These are phyloP conservation scores for Drosophila cyrtoloma DNA, from an alignment of 2,888 invertebrate species.

Conservation along the genomic window DNA sequence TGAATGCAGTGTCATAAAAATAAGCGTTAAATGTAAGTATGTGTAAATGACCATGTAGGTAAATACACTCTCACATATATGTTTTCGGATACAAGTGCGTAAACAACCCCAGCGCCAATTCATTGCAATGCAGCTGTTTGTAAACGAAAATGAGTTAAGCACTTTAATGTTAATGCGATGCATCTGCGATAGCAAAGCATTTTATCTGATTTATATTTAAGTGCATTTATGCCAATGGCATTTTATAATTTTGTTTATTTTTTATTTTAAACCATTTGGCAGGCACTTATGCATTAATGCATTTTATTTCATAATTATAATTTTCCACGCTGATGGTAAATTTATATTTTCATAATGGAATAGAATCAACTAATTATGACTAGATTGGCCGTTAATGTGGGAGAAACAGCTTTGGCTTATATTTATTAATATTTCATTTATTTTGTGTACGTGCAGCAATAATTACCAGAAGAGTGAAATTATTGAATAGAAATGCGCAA, in stretches of 20 bases:
- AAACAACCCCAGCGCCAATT: constrained; percentile 13
- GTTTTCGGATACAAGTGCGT: constrained; percentile 15
- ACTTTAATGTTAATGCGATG: constrained; percentile 73
- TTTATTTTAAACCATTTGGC: constrained; percentile 70
- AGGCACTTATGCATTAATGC: constrained; percentile 52
- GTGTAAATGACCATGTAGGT: constrained; percentile 44
- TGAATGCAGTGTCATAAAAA: constrained; percentile 41
- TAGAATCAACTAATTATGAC: constrained; percentile 69
- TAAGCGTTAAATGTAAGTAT: constrained; percentile 54
- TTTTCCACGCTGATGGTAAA: constrained; percentile 47
- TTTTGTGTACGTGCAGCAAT: constrained; percentile 25
- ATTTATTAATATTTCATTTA: constrained; percentile 9
- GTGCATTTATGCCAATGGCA: constrained; percentile 49
- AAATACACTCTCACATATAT: constrained; percentile 19
- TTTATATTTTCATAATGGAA: constrained; percentile 70
- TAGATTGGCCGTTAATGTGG: constrained; percentile 62
- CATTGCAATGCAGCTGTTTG: constrained; percentile 23
- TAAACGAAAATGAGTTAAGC: constrained; percentile 59
- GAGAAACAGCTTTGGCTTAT: constrained; percentile 36
- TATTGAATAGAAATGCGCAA: constrained; percentile 60
- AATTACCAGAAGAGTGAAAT: constrained; percentile 34
- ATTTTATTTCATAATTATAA: constrained; percentile 63
- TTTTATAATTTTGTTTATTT: constrained; percentile 71
- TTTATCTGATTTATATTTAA: constrained; percentile 74
- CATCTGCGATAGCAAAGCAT: constrained; percentile 61